Conservation (phyloP, 1,140 invertebrate genomes). For the Meloidogyne floridensis region DNA sequence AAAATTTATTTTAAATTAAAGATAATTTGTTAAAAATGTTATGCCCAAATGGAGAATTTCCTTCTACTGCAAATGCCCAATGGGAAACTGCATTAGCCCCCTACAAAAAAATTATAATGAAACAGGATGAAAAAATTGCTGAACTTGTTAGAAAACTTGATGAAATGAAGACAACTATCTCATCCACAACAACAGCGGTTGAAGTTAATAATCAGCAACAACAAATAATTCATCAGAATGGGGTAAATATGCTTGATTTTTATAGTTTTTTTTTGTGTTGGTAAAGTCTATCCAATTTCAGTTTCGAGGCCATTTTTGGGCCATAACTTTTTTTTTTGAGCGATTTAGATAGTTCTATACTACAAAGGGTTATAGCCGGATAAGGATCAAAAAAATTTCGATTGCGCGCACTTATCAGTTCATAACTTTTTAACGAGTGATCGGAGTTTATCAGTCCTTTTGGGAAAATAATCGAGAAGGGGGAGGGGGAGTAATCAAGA, state of each 20-base stretch:
- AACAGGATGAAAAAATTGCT: slow-evolving; percentile 77
- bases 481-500: too few species aligned
- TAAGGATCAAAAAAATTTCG: too few species aligned
- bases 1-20: slow-evolving; percentile 17
- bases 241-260: neutral
- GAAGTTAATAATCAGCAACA: slow-evolving; percentile 67
- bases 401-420: too few species aligned
- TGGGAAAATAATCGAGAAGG: too few species aligned
- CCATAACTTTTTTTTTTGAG: too few species aligned
- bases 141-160: slow-evolving; percentile 76
- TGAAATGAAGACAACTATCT: slow-evolving; percentile 74
- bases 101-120: slow-evolving; percentile 85
- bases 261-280: neutral
- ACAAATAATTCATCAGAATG: slow-evolving; percentile 25
- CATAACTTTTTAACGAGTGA: too few species aligned
- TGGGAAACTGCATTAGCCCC: slow-evolving; percentile 68
- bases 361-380: too few species aligned
- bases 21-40: slow-evolving; percentile 57
- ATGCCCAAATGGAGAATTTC: slow-evolving; percentile 44
- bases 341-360: too few species aligned
- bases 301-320: too few species aligned
- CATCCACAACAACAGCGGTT: neutral
- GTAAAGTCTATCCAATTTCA: too few species aligned
- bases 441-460: too few species aligned
- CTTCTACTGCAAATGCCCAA: slow-evolving; percentile 34